Evolutionary conservation across 2,113 vertebrate genomes (phyloP).

Genomic region (Thomomys bottae): DNA sequence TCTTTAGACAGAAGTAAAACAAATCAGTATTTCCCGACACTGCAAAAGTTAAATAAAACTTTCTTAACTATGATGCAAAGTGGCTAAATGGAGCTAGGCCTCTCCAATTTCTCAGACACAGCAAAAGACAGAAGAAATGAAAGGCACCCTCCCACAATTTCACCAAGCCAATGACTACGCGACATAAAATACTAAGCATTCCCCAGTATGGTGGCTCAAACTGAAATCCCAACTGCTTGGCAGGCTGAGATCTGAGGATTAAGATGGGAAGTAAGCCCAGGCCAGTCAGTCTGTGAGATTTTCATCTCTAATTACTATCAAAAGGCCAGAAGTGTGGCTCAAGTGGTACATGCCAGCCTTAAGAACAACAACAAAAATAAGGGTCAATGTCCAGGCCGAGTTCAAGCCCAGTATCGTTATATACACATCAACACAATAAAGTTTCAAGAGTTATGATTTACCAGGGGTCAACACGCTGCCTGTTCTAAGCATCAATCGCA

Average conservation of each 20-base stretch:
- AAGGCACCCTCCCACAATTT: not conserved
- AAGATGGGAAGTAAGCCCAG: no score
- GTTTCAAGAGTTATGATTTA: not conserved
- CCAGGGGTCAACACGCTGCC: not conserved
- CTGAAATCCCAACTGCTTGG: not conserved
- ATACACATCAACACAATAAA: not conserved
- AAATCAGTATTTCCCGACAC: not conserved
- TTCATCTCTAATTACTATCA: no score
- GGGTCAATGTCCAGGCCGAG: no score
- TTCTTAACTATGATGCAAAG: not conserved
- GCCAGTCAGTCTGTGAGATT: no score
- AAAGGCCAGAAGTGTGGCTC: no score
- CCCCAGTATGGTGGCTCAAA: no score
- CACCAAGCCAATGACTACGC: slow-evolving; percentile 15
- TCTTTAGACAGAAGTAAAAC: slow-evolving; percentile 21
- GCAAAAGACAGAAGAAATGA: slow-evolving; percentile 38
- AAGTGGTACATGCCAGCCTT: no score
- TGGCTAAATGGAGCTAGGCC: not conserved
- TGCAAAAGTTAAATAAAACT: slow-evolving; percentile 31
- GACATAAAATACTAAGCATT: slow-evolving; percentile 14
- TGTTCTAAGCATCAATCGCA: not conserved
- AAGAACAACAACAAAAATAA: no score
- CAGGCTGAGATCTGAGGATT: no score
- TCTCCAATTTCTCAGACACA: slow-evolving; percentile 23
- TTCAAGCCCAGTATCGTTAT: no score